Conservation (phyloP, 1,140 invertebrate genomes). For the Trichomalopsis sarcophagae region DNA sequence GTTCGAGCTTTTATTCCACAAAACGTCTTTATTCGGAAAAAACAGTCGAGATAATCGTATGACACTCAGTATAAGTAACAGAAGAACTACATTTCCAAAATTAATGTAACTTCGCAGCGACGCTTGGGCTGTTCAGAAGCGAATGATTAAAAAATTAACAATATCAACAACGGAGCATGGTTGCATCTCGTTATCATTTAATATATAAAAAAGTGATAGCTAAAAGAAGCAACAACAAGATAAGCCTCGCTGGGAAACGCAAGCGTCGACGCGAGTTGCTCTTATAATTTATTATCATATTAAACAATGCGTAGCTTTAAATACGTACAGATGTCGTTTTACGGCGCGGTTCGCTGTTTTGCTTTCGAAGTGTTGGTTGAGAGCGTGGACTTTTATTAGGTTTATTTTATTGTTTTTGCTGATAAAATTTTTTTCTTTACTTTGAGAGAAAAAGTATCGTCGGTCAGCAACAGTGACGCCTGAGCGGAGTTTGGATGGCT, state of each 20-base stretch:
- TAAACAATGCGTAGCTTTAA: constrained; percentile 71
- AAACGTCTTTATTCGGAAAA: constrained; percentile 69
- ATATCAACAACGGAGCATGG: background rate
- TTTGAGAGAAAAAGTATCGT: constrained; percentile 16
- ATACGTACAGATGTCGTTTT: constrained; percentile 71
- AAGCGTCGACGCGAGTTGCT: constrained; percentile 30
- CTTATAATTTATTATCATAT: constrained; percentile 62
- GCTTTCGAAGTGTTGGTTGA: constrained; percentile 49
- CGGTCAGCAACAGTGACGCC: constrained; percentile 31
- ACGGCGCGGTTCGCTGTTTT: constrained; percentile 63
- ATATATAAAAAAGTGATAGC: background rate
- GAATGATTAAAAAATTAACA: constrained; percentile 55
- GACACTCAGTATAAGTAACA: constrained; percentile 73
- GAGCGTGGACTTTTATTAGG: constrained; percentile 30
- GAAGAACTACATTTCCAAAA: constrained; percentile 73
- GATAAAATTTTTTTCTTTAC: constrained; percentile 13
- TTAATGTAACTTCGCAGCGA: constrained; percentile 50
- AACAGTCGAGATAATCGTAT: constrained; percentile 65
- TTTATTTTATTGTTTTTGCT: constrained; percentile 21
- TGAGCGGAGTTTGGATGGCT: background rate
- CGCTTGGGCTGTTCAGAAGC: constrained; percentile 52
- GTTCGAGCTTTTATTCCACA: constrained; percentile 62
- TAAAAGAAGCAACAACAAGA: constrained; percentile 24
- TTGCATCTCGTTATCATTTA: background rate
- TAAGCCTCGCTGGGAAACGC: background rate